phyloP scores from a whole-genome alignment of 2,113 vertebrate genomes.

The Atlantisia rogersi region DNA sequence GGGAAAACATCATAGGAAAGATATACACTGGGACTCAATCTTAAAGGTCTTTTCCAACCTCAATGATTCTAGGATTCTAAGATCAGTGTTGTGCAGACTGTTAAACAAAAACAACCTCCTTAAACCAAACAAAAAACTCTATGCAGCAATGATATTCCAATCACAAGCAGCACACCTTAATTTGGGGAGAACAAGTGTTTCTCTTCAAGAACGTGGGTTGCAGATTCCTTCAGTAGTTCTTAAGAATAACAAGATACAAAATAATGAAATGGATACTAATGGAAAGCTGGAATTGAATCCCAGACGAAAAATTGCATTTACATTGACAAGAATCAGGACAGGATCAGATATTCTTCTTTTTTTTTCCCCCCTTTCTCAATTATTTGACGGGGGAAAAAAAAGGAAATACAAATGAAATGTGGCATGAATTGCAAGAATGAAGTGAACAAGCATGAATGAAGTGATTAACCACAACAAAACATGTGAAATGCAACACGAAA shows the following conservation, averaged over 20 bases:
- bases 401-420: background rate
- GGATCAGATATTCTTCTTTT: background rate
- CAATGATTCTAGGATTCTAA: background rate
- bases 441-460: background rate
- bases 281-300: background rate
- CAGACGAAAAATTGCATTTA: background rate
- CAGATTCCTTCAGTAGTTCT: background rate
- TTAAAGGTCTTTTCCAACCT: background rate
- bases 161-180: background rate
- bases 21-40: background rate
- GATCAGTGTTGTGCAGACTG: background rate
- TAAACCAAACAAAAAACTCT: background rate
- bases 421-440: background rate
- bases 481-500: background rate
- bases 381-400: background rate
- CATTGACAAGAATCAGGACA: background rate
- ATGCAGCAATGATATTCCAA: background rate
- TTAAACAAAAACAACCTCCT: background rate
- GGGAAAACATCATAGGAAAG: background rate
- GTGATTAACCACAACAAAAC: background rate
- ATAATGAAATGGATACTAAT: background rate
- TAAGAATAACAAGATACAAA: background rate
- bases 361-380: background rate
- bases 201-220: background rate
- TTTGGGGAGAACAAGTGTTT: background rate